Percentiles rank a stretch among this genome's conserved stretches.
These are phyloP conservation scores for Odontophorus gujanensis DNA, from an alignment of 2,113 vertebrate species.

Conservation along the genomic window DNA sequence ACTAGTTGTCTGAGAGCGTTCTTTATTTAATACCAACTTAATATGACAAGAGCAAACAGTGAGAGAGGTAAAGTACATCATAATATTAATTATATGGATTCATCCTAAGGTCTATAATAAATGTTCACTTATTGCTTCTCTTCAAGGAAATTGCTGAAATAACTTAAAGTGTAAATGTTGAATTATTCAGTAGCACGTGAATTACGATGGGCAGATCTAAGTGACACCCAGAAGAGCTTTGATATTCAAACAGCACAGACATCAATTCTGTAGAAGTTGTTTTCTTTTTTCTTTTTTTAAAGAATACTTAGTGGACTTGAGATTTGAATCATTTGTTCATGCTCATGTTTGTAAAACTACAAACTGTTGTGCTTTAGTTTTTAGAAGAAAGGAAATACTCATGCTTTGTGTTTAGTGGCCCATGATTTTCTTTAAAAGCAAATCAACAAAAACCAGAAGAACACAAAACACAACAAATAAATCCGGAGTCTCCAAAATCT, in stretches of 20 bases:
- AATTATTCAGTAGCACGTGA: slow-evolving; percentile 51
- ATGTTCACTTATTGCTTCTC: slow-evolving; percentile 7
- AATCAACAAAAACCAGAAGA: too few species aligned
- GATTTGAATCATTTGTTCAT: neutral
- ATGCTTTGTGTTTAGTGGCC: neutral
- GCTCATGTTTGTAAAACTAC: neutral
- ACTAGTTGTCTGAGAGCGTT: slow-evolving; percentile 22
- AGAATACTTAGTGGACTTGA: neutral
- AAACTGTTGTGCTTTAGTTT: neutral
- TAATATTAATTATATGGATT: slow-evolving; percentile 73
- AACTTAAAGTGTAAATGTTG: slow-evolving; percentile 6
- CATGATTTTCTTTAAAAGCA: neutral
- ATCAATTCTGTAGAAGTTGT: neutral
- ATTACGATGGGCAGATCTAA: neutral
- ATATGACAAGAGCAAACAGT: slow-evolving; percentile 60
- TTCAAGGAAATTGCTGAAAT: slow-evolving; percentile 42
- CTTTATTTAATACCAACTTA: slow-evolving; percentile 63
- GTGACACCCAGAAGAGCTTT: neutral
- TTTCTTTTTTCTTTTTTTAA: neutral
- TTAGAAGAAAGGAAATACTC: neutral
- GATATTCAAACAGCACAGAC: slow-evolving; percentile 16
- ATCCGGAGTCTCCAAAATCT: neutral
- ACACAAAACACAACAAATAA: neutral
- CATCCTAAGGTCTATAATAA: slow-evolving; percentile 27
- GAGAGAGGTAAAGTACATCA: slow-evolving; percentile 58